These are phyloP conservation scores for Watersipora subatra DNA, from an alignment of 1,140 invertebrate genomes.

Conservation along the genomic window DNA sequence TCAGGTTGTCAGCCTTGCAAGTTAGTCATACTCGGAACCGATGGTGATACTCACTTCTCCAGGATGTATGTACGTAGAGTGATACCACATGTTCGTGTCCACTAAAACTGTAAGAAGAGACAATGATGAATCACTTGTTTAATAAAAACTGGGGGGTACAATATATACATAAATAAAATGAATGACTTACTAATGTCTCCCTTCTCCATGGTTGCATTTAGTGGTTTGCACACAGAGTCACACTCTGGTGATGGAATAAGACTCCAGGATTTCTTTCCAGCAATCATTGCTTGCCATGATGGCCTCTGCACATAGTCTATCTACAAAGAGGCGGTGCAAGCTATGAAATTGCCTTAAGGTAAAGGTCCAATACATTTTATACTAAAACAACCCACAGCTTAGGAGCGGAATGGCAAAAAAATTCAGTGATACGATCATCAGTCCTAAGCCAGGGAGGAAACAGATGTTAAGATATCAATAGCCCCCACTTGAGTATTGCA, in stretches of 20 bases:
- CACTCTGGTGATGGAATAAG: constrained; percentile 79
- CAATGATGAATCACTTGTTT: not conserved
- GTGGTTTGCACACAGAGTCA: constrained; percentile 53
- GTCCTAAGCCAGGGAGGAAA: no score
- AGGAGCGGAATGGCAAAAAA: no score
- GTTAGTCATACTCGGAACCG: constrained; percentile 30
- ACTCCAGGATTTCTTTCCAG: constrained; percentile 68
- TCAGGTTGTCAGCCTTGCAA: no score
- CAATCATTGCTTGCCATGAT: constrained; percentile 86
- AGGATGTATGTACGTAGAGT: constrained; percentile 26
- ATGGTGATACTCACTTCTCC: constrained; percentile 30
- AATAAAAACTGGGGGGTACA: no score
- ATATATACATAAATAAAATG: no score
- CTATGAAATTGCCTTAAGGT: no score
- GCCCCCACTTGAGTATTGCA: no score
- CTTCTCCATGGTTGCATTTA: constrained; percentile 59
- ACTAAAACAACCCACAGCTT: no score
- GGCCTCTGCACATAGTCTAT: constrained; percentile 77
- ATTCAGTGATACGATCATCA: no score
- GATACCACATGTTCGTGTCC: constrained; percentile 31
- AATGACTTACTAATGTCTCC: constrained; percentile 83
- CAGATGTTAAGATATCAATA: no score
- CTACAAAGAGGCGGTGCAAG: constrained; percentile 48
- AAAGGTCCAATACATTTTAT: no score
- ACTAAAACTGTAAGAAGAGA: constrained; percentile 25